These are phyloP conservation scores for Andinoacara biseriatus DNA, from an alignment of 2,113 vertebrate genomes.

Conservation along the genomic window DNA sequence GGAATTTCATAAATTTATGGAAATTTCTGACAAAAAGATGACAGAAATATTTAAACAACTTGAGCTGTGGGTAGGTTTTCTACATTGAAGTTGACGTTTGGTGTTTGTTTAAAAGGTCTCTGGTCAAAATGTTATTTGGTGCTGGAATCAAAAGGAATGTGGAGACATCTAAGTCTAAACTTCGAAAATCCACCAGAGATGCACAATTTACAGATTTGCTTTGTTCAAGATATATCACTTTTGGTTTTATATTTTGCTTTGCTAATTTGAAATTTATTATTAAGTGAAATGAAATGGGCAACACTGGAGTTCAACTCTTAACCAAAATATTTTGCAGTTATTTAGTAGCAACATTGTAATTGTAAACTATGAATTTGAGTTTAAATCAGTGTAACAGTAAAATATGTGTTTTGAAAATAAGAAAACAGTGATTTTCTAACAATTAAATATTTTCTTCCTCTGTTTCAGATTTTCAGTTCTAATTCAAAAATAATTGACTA, in stretches of 20 bases:
- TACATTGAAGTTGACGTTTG: not conserved
- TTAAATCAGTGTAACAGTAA: too few species aligned
- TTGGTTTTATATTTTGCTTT: not conserved
- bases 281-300: not conserved
- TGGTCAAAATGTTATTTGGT: too few species aligned
- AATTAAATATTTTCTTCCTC: too few species aligned
- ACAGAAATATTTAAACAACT: rapidly evolving
- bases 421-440: too few species aligned
- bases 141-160: too few species aligned
- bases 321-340: not conserved
- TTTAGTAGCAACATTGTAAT: not conserved
- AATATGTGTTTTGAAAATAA: too few species aligned
- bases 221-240: rapidly evolving
- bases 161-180: not conserved
- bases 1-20: not conserved
- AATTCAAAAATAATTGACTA: rapidly evolving
- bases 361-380: too few species aligned
- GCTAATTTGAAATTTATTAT: not conserved
- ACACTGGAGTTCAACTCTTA: rapidly evolving
- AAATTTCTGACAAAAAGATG: too few species aligned
- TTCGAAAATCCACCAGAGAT: rapidly evolving
- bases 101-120: not conserved
- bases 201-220: rapidly evolving
- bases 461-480: too few species aligned
- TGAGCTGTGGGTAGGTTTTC: not conserved